Percentiles rank a stretch among this genome's conserved stretches.
phyloP scores from a whole-genome alignment of 2,797 vertebrate species.

The Garrulus glandarius region DNA sequence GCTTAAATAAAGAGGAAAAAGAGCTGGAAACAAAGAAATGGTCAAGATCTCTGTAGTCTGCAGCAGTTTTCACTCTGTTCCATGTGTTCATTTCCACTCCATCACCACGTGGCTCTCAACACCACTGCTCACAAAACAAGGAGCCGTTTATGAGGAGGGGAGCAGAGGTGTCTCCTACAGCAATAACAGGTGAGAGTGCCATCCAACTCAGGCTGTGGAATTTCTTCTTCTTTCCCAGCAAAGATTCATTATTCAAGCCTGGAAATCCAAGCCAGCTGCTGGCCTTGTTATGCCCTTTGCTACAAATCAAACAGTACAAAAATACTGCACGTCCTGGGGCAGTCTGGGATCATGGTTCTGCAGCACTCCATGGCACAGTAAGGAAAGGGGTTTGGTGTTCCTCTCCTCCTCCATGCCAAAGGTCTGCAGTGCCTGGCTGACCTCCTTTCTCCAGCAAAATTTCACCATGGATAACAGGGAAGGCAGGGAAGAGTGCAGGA shows the following conservation, averaged over 20 bases:
- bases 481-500: background rate
- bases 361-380: fast-evolving
- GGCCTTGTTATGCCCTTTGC: background rate
- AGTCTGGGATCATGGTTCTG: background rate
- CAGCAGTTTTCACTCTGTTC: background rate
- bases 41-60: background rate
- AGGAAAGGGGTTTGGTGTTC: background rate
- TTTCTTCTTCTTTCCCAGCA: background rate
- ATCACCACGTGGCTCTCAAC: background rate
- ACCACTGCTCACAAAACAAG: background rate
- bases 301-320: background rate
- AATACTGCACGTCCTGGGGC: background rate
- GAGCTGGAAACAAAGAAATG: background rate
- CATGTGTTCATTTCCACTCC: background rate
- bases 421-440: background rate
- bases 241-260: background rate
- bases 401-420: background rate
- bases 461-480: background rate
- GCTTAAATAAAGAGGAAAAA: background rate
- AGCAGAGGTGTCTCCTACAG: background rate
- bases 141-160: background rate
- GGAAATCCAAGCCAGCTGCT: background rate
- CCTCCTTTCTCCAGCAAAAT: background rate
- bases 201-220: background rate
- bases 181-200: background rate